Base-by-base conservation (phyloP, 2,113 vertebrate species). In the Piprites chloris region DNA sequence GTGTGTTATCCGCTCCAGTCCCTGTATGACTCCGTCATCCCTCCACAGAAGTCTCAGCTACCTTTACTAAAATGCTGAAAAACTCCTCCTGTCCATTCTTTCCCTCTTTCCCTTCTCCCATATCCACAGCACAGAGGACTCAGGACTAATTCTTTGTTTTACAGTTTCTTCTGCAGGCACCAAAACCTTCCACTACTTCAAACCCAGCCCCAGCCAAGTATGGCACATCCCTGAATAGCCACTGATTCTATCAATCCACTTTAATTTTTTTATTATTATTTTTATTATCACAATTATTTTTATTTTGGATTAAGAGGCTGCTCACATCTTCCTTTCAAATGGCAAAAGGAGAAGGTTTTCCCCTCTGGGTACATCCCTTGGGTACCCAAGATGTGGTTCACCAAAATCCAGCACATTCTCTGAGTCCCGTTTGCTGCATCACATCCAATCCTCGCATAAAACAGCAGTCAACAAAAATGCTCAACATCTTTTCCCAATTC, bases 401-500 rank as follows among this genome's bases (percentile, higher is more conserved):
- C 5, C 50, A 75, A 81, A 87, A 85, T 5, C n/a, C 28, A 74
- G 44, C 14, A 11, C 7, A 15, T 11, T 52, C 55, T 33, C 46
- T 1, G 13, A 59, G 46, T 56, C 24, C 67, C n/a, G 20, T 28
- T 61, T 49, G 17, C 28, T 12, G 4, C 41, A 18, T 11, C 46
- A 76, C 14, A 73, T 19, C 50, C 46, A 67, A 63, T 2, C 32
- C 63, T 33, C 20, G 14, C 59, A 67, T 14, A 55, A 76, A 88
- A 69, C 42, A 90, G 86, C 63, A 68, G 59, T 19, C 87, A 83
- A 91, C 77, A 85, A 77, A 94, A 93, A 75, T 4, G 76, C 56
- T 42, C 72, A 78, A 61, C 78, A 50, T 89, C 83, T 87, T 93
- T 93, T 52, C 92, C 92, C 62, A 96, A 5, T 93, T 94, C 92